Percentiles rank a stretch among this genome's conserved stretches.
These are phyloP conservation scores for Dendrocopos noguchii DNA, from an alignment of 2,113 vertebrate species.

Conservation along the genomic window DNA sequence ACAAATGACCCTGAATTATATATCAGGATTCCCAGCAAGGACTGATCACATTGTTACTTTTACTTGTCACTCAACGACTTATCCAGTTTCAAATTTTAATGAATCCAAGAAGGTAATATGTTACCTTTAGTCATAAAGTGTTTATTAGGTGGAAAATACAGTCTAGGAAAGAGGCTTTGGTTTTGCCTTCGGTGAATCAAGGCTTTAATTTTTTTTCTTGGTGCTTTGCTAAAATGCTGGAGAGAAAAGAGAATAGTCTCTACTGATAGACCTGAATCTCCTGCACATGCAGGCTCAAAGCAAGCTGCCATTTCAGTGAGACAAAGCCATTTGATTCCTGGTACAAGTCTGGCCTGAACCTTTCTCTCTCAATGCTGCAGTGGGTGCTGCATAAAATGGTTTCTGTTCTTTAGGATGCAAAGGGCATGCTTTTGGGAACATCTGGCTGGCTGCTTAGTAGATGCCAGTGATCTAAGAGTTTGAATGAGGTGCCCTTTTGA, in stretches of 20 bases:
- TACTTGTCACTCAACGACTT: not conserved
- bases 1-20: not conserved
- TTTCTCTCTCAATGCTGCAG: not conserved
- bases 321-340: not conserved
- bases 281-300: not conserved
- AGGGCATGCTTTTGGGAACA: not conserved
- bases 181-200: not conserved
- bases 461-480: conserved; percentile 24
- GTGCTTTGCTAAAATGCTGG: not conserved
- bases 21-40: not conserved
- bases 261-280: not conserved
- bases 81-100: not conserved
- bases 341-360: not conserved
- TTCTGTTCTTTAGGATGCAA: not conserved
- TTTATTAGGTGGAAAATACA: not conserved
- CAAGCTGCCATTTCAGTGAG: not conserved
- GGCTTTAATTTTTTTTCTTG: not conserved
- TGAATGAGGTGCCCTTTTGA: conserved; percentile 31
- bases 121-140: not conserved
- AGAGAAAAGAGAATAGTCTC: not conserved
- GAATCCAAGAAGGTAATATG: not conserved
- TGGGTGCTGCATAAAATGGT: not conserved
- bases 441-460: not conserved
- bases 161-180: not conserved
- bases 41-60: not conserved